A percentile compares a stretch with the other conserved stretches of the same genome.
These are phyloP conservation scores for Marasmarcha lunaedactyla DNA, from an alignment of 2,888 invertebrate genomes.

Conservation along the genomic window DNA sequence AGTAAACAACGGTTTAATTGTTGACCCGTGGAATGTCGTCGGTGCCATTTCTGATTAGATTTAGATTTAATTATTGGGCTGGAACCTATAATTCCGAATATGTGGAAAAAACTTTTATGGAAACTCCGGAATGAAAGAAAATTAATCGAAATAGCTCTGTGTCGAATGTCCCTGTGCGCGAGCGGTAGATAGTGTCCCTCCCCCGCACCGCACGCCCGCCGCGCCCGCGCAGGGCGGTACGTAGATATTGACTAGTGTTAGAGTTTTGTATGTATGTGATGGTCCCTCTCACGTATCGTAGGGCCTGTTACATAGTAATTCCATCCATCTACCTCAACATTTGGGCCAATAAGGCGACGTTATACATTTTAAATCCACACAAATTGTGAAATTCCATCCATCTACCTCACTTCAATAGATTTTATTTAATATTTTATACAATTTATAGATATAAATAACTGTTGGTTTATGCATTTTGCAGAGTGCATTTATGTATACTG, in stretches of 20 bases:
- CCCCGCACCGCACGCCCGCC: not conserved
- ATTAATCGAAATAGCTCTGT: no score
- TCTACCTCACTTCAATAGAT: conserved; percentile 77
- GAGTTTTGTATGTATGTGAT: conserved; percentile 43
- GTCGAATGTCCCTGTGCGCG: not conserved
- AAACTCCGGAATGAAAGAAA: not conserved
- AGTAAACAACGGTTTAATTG: conserved; percentile 47
- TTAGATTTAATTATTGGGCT: conserved; percentile 24
- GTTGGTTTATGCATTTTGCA: conserved; percentile 71
- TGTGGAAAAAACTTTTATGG: not conserved
- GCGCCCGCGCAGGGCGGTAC: no score
- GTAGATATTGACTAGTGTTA: conserved; percentile 52
- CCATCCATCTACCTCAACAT: conserved; percentile 73
- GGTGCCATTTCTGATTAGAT: conserved; percentile 62
- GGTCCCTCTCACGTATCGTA: conserved; percentile 10
- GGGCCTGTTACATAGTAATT: conserved; percentile 66
- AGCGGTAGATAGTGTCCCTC: not conserved
- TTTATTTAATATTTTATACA: conserved; percentile 72
- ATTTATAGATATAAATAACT: conserved; percentile 68
- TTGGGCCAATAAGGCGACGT: conserved; percentile 64
- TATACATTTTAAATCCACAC: conserved; percentile 59
- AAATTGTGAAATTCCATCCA: conserved; percentile 77
- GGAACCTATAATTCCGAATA: not conserved
- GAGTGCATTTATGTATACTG: conserved; percentile 69
- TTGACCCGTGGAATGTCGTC: conserved; percentile 67